Evolutionary conservation across 1,140 invertebrate genomes (phyloP).

Genomic region (Sesamia nonagrioides): DNA sequence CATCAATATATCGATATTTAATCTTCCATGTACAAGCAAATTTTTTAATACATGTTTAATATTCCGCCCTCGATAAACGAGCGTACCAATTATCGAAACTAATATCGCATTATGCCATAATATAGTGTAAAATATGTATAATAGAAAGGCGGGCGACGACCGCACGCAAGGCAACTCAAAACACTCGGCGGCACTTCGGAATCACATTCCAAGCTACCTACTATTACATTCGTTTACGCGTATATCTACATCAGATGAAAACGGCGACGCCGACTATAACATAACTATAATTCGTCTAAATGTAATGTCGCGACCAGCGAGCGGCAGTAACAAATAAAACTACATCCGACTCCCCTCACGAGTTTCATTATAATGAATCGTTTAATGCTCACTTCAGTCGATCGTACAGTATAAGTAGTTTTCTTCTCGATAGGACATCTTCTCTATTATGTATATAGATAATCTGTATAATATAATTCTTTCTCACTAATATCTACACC

Average conservation of each 20-base stretch:
- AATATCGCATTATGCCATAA: conserved; percentile 84
- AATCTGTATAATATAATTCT: conserved; percentile 87
- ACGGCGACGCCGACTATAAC: conserved; percentile 62
- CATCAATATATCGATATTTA: conserved; percentile 87
- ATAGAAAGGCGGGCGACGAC: conserved; percentile 60
- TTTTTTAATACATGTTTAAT: conserved; percentile 81
- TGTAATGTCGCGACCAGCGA: conserved; percentile 57
- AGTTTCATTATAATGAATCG: conserved; percentile 72
- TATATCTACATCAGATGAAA: conserved; percentile 62
- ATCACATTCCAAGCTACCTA: conserved; percentile 82
- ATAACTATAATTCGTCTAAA: conserved; percentile 74
- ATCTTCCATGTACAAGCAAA: conserved; percentile 87
- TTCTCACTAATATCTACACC: conserved; percentile 88
- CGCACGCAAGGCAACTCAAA: conserved; percentile 65
- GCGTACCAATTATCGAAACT: conserved; percentile 70
- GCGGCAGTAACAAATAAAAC: conserved; percentile 74
- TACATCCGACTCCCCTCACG: conserved; percentile 70
- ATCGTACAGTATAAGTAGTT: conserved; percentile 78
- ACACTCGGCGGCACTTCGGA: conserved; percentile 68
- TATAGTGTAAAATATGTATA: conserved; percentile 83
- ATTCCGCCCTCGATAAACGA: conserved; percentile 71
- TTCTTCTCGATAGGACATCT: conserved; percentile 83
- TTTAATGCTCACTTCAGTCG: conserved; percentile 79
- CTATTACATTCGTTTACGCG: conserved; percentile 59
- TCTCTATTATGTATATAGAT: conserved; percentile 87